These are phyloP conservation scores for Onychomys arenicola DNA, from an alignment of 2,797 vertebrate genomes.

Conservation along the genomic window DNA sequence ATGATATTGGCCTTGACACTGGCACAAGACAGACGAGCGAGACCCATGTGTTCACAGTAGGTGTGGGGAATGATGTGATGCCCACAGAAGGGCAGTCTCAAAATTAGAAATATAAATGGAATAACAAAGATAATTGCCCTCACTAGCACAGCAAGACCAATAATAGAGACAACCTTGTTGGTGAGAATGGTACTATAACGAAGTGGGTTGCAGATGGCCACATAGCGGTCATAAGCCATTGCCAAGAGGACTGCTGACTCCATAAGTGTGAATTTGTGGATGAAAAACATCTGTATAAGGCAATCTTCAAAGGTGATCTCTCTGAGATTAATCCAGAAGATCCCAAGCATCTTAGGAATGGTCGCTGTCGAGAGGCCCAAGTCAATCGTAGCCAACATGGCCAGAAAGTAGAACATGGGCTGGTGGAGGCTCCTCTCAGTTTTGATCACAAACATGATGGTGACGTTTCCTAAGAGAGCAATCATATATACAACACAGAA, in stretches of 20 bases:
- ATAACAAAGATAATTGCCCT: slow-evolving; percentile 54
- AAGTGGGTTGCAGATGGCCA: slow-evolving; percentile 88
- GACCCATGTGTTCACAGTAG: slow-evolving; percentile 79
- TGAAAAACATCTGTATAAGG: slow-evolving; percentile 85
- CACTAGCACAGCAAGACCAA: slow-evolving; percentile 20
- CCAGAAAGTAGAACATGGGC: slow-evolving; percentile 74
- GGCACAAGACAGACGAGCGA: slow-evolving; percentile 74
- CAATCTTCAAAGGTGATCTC: slow-evolving; percentile 86
- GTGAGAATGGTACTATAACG: slow-evolving; percentile 86
- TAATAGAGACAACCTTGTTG: slow-evolving; percentile 19
- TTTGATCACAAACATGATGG: slow-evolving; percentile 61
- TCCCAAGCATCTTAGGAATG: slow-evolving; percentile 88
- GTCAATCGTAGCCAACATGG: slow-evolving; percentile 67
- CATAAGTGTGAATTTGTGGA: slow-evolving; percentile 86
- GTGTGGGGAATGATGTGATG: slow-evolving; percentile 58
- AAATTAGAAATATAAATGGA: slow-evolving; percentile 69
- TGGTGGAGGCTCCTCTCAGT: slow-evolving; percentile 64
- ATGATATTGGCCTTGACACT: slow-evolving; percentile 71
- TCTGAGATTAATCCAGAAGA: slow-evolving; percentile 85
- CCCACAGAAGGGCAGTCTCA: slow-evolving; percentile 71
- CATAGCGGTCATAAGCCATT: slow-evolving; percentile 89
- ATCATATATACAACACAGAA: slow-evolving; percentile 62
- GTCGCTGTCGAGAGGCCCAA: slow-evolving; percentile 69
- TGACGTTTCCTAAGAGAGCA: slow-evolving; percentile 64
- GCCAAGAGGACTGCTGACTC: slow-evolving; percentile 85